Evolutionary conservation across 2,888 invertebrate species (phyloP).

Genomic region (Ptilodon capucinus): DNA sequence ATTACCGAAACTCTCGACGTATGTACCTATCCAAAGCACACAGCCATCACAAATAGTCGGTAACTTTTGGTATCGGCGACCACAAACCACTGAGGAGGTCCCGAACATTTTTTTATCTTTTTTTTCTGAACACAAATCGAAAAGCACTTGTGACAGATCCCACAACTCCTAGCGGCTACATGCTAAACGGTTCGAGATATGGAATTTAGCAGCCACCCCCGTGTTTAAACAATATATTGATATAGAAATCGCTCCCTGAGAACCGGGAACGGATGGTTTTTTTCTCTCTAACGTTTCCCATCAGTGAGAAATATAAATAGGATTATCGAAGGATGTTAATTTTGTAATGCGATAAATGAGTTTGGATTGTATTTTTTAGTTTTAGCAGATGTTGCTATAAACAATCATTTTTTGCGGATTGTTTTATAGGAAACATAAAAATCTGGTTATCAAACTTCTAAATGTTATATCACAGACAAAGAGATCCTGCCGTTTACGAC

Average conservation of each 20-base stretch:
- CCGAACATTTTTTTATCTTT: conserved; percentile 18
- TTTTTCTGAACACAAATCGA: conserved; percentile 35
- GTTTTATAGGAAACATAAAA: too few species aligned
- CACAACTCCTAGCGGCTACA: conserved; percentile 42
- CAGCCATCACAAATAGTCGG: conserved; percentile 4
- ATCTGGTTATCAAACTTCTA: too few species aligned
- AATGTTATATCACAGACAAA: too few species aligned
- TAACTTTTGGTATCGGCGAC: neutral
- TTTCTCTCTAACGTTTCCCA: conserved; percentile 53
- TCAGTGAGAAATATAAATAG: conserved; percentile 74
- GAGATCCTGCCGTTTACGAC: too few species aligned
- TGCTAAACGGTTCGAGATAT: conserved; percentile 71
- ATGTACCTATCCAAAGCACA: conserved; percentile 1
- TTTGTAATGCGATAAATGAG: conserved; percentile 24
- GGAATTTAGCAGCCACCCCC: conserved; percentile 76
- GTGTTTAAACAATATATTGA: conserved; percentile 66
- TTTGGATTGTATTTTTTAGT: neutral
- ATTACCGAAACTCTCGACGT: neutral
- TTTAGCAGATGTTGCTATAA: neutral
- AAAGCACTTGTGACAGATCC: conserved; percentile 45
- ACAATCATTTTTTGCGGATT: too few species aligned
- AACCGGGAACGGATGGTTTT: conserved; percentile 46
- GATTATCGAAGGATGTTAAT: conserved; percentile 54
- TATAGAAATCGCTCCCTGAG: conserved; percentile 60
- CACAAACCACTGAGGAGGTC: conserved; percentile 41